Evolutionary conservation across 2,888 invertebrate genomes (phyloP).

Genomic region (Tridacna gigas): DNA sequence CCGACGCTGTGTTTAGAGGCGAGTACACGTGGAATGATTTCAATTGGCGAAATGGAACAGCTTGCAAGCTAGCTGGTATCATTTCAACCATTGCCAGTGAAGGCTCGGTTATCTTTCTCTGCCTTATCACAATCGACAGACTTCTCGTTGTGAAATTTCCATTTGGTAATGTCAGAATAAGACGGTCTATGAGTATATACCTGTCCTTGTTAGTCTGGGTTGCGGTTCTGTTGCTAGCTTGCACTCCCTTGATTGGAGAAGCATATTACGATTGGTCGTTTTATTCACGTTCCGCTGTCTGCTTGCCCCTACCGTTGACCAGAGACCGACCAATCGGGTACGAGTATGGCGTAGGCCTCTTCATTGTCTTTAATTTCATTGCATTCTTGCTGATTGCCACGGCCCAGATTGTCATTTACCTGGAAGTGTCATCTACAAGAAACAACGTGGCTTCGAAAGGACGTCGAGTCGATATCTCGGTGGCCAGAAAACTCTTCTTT

Average conservation of each 20-base stretch:
- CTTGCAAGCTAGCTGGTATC: conserved; percentile 70
- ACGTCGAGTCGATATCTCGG: conserved; percentile 68
- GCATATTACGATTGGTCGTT: conserved; percentile 78
- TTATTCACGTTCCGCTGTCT: conserved; percentile 81
- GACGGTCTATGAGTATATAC: conserved; percentile 65
- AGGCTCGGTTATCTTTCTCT: conserved; percentile 88
- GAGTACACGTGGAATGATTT: conserved; percentile 67
- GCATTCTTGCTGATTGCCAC: conserved; percentile 78
- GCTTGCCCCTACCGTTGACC: conserved; percentile 82
- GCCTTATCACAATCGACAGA: conserved; percentile 88
- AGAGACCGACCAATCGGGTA: conserved; percentile 81
- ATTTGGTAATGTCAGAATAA: conserved; percentile 81
- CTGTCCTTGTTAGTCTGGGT: conserved; percentile 74
- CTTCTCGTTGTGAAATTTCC: conserved; percentile 88
- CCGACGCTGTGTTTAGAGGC: conserved; percentile 64
- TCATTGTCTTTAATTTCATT: conserved; percentile 80
- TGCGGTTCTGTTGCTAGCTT: conserved; percentile 72
- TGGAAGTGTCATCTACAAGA: conserved; percentile 53
- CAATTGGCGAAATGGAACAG: conserved; percentile 65
- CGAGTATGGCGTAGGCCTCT: conserved; percentile 82
- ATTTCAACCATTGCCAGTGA: conserved; percentile 86
- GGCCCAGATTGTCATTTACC: conserved; percentile 81
- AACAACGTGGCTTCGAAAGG: conserved; percentile 30
- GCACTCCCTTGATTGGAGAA: conserved; percentile 77
- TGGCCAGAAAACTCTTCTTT: conserved; percentile 80